These are phyloP conservation scores for Heliconius erato DNA, from an alignment of 2,888 invertebrate genomes.

Conservation along the genomic window DNA sequence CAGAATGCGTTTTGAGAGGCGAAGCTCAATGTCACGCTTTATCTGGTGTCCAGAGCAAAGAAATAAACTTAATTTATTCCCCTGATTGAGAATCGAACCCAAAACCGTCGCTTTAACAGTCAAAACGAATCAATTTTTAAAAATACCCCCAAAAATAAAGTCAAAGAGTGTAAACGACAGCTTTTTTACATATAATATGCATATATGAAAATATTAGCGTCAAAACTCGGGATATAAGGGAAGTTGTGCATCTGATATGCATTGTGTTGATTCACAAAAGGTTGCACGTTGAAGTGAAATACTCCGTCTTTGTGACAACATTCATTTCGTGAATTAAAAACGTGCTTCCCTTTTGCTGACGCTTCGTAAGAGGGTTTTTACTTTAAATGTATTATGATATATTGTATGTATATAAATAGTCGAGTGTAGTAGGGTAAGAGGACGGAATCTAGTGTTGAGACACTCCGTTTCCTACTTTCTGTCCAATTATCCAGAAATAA, in stretches of 20 bases:
- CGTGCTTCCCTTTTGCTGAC: slow-evolving; percentile 14
- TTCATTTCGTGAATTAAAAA: slow-evolving; percentile 47
- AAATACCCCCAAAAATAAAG: not conserved
- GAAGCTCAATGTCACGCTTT: too few species aligned
- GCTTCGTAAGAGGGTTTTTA: not conserved
- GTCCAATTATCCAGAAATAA: not conserved
- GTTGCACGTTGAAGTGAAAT: slow-evolving; percentile 42
- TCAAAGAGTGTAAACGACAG: slow-evolving; percentile 4
- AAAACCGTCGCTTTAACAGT: not conserved
- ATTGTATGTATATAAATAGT: not conserved
- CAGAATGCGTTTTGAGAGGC: too few species aligned
- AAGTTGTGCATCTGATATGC: slow-evolving; percentile 46
- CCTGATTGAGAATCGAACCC: not conserved
- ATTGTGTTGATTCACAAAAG: slow-evolving; percentile 45
- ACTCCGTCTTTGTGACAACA: slow-evolving; percentile 34
- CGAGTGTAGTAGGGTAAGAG: too few species aligned
- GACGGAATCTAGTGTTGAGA: not conserved
- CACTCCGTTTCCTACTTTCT: not conserved
- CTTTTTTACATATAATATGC: not conserved
- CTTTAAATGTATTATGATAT: slow-evolving; percentile 6
- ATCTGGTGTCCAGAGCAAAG: too few species aligned
- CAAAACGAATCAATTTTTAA: too few species aligned
- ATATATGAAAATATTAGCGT: slow-evolving; percentile 30
- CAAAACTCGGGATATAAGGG: slow-evolving; percentile 18
- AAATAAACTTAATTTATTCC: too few species aligned